Base-by-base conservation (phyloP, 37 sponge, comb jelly and placozoan genomes). In the Theonella swinhoei region DNA sequence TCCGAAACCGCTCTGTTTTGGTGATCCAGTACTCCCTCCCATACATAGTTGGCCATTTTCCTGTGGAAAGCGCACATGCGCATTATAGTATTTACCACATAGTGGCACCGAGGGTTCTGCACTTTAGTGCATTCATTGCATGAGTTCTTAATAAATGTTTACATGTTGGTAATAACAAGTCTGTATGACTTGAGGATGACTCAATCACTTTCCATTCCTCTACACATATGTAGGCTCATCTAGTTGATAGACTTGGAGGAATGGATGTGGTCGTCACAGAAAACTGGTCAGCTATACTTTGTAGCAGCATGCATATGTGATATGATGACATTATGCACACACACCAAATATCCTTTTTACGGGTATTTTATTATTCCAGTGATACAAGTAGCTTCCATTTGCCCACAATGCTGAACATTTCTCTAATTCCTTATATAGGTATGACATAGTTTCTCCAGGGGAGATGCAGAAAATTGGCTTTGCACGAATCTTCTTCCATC, bases 401-500 rank as follows among this genome's bases (percentile, higher is more conserved):
- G 92, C 14, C 64, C 92, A 62, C 79, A 89, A 0, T 89, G 89
- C 79, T 91, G 66, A 32, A 92, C 89, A 63, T 70, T 61, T 38
- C 92, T 92, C 33, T 62, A 62, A 22, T 86, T 91, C 83, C 90
- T 87, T 30, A 64, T 90, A 91, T 26, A 92, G 96, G 96, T 81
- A 87, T 89, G 93, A 92, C 31, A 61, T 62, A 24, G n/a, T 90
- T 22, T 92, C 96, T 40, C 96, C 96, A 23, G 96, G 96, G 37
- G 93, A 95, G 61, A 78, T 77, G 33, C 96, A 92, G 85, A 76
- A 83, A 42, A 85, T 95, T 1, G 87, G 87, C 17, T 95, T 95
- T 87, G 87, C 96, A 29, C 63, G 96, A 43, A 76, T 92, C 11
- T 89, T 92, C 80, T 91, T 68, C 34, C 96, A 92, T 65, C 68